A percentile compares a stretch with the other conserved stretches of the same genome.
phyloP scores from a whole-genome alignment of 2,113 vertebrate species.

The Periophthalmodon schlosseri region DNA sequence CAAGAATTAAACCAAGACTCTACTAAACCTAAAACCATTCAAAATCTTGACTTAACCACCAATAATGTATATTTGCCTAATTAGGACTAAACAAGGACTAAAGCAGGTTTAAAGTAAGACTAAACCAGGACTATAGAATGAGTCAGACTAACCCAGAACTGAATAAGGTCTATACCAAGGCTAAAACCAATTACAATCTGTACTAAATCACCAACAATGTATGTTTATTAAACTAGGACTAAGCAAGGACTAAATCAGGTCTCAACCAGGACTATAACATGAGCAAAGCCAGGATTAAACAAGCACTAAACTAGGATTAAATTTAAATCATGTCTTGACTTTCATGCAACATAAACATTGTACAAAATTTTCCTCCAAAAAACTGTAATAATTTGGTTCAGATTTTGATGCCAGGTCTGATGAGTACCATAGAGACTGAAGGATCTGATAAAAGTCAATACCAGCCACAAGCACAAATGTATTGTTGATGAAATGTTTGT shows the following conservation, averaged over 20 bases:
- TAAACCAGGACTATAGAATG: not conserved
- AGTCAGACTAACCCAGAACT: not conserved
- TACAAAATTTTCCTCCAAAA: not conserved
- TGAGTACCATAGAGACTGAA: conserved; percentile 30
- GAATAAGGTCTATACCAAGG: not conserved
- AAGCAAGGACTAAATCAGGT: too few species aligned
- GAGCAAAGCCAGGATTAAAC: too few species aligned
- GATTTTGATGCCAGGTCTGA: not conserved
- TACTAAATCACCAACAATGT: not conserved
- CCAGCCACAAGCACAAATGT: conserved; percentile 52
- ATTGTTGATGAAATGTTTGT: conserved; percentile 50
- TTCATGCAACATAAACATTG: not conserved
- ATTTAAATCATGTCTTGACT: too few species aligned
- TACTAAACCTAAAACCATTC: not conserved
- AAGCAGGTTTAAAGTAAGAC: not conserved
- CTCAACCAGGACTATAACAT: not conserved
- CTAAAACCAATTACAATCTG: not conserved
- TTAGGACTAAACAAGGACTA: not conserved
- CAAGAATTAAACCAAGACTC: not conserved
- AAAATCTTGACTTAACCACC: not conserved
- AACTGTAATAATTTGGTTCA: not conserved
- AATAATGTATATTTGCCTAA: not conserved
- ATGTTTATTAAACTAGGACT: not conserved
- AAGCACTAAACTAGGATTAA: too few species aligned
- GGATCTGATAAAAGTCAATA: conserved; percentile 30